phyloP scores from a whole-genome alignment of 2,888 invertebrate genomes.

The Brachypalpus laphriformis region DNA sequence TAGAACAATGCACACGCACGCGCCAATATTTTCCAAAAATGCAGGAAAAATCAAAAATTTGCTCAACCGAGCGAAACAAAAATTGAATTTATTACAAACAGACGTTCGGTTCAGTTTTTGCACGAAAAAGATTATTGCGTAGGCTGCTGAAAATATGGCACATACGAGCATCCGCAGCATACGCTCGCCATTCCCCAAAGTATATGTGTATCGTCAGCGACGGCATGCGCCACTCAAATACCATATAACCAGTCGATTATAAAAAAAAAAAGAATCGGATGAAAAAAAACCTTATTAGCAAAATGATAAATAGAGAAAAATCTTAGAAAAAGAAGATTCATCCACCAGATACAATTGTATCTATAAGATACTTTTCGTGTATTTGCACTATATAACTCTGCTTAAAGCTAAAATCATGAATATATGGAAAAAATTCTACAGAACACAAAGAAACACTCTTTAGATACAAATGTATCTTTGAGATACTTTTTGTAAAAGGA shows the following conservation, averaged over 20 bases:
- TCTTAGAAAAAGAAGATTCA: background rate
- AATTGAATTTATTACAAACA: constrained; percentile 41
- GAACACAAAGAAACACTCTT: too few species aligned
- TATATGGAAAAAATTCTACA: too few species aligned
- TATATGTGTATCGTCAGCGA: background rate
- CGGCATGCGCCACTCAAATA: constrained; percentile 44
- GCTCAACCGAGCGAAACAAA: background rate
- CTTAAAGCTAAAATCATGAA: too few species aligned
- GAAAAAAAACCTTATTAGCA: background rate
- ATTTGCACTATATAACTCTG: too few species aligned
- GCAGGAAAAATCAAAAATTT: background rate
- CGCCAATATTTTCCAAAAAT: constrained; percentile 24
- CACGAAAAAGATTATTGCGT: constrained; percentile 24
- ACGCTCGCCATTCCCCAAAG: background rate
- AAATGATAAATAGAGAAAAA: constrained; percentile 11
- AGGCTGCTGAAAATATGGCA: constrained; percentile 8
- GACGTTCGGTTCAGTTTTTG: background rate
- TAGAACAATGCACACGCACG: constrained; percentile 21
- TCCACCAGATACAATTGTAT: constrained; percentile 6
- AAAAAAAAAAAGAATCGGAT: background rate
- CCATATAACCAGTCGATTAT: constrained; percentile 29
- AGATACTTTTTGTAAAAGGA: background rate
- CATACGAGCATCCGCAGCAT: background rate
- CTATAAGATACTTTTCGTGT: background rate
- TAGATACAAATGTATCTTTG: constrained; percentile 12